Conservation (phyloP, 2,888 invertebrate species). For the Horisme vitalbata region DNA sequence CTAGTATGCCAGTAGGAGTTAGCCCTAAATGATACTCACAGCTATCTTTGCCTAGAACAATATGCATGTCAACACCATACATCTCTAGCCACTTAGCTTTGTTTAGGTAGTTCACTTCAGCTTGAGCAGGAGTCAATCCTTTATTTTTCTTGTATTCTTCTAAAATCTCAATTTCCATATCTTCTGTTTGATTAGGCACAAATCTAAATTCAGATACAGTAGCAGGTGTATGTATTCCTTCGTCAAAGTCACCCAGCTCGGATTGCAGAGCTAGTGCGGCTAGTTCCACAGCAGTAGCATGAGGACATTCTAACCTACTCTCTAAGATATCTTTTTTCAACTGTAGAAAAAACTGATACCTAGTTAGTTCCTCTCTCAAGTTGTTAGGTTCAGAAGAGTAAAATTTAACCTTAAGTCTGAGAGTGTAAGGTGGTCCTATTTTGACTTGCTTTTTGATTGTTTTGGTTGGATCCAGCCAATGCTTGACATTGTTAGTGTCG, state of each 20-base stretch:
- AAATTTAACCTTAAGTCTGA: constrained; percentile 98
- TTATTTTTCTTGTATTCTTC: constrained; percentile 94
- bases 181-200: constrained; percentile 97
- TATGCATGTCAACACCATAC: constrained; percentile 99
- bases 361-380: constrained; percentile 97
- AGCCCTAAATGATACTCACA: constrained; percentile 97
- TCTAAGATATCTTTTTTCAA: constrained; percentile 97
- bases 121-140: constrained; percentile 96
- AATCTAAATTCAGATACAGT: constrained; percentile 99
- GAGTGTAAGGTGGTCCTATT: constrained; percentile 99
- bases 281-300: constrained; percentile 93
- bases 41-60: constrained; percentile 97
- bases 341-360: constrained; percentile 99
- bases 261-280: constrained; percentile 97
- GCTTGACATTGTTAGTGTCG: constrained; percentile 98
- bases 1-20: constrained; percentile 98
- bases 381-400: constrained; percentile 99
- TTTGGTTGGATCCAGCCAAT: constrained; percentile 99
- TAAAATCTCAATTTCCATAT: constrained; percentile 96
- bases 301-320: constrained; percentile 94
- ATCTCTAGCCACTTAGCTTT: constrained; percentile 99
- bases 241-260: constrained; percentile 98
- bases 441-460: constrained; percentile 99
- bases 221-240: constrained; percentile 94
- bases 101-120: constrained; percentile 96